phyloP scores from a whole-genome alignment of 2,113 vertebrate genomes.

The Sardina pilchardus region DNA sequence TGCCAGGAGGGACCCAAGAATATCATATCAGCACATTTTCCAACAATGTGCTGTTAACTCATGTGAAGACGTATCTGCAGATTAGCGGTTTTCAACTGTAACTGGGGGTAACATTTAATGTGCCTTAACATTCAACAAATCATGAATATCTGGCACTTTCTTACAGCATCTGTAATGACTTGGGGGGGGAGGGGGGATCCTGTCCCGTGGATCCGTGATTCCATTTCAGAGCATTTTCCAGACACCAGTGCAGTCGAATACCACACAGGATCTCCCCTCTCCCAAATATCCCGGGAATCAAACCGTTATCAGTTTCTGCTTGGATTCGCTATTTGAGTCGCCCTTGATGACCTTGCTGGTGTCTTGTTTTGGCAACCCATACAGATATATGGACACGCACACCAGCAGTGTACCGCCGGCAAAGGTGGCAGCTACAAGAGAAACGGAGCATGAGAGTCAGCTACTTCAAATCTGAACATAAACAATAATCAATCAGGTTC shows the following conservation, averaged over 20 bases:
- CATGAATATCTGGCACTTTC: not conserved
- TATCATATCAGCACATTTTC: not conserved
- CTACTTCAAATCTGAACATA: not conserved
- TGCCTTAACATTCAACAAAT: not conserved
- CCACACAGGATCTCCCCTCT: not conserved
- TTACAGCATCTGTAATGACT: not conserved
- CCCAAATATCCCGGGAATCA: conserved; percentile 56
- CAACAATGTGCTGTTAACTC: no score
- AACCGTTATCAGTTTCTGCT: conserved; percentile 76
- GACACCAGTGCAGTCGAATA: not conserved
- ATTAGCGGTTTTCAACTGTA: not conserved
- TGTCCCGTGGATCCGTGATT: not conserved
- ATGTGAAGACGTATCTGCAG: no score
- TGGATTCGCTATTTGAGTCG: conserved; percentile 61
- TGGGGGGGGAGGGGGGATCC: not conserved
- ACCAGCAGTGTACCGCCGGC: conserved; percentile 82
- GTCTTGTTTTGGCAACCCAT: conserved; percentile 91
- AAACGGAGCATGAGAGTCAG: not conserved
- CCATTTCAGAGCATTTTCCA: not conserved
- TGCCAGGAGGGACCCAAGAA: not conserved
- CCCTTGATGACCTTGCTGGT: conserved; percentile 73
- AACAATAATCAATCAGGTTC: not conserved
- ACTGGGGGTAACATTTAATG: not conserved
- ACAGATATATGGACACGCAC: conserved; percentile 94
- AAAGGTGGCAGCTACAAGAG: conserved; percentile 79